Evolutionary conservation across 2,888 invertebrate species (phyloP), one percentile per base, ranked within the genome.

Genomic region (Patella pellucida): DNA sequence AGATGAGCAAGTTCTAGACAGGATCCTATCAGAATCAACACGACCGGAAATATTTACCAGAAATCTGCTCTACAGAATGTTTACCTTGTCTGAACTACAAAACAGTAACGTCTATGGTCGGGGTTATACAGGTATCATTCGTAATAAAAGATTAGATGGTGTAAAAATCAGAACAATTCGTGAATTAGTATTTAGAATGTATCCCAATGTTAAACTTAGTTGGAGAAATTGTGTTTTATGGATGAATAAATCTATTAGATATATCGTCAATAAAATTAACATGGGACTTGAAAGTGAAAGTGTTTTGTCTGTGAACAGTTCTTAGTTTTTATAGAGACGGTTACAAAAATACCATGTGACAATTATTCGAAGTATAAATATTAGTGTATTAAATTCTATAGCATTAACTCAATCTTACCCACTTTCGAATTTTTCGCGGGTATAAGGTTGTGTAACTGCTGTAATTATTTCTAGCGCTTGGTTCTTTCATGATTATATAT

Each of bases 141-240:
- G 23, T 23, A 62, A 62, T 23, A 62, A 3, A 23, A 23, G 12
- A 23, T 12, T 19, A 12, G 19, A 62, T 12, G 19, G n/a, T 19
- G 62, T 19, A 19, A 62, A 62, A 62, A 14, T 62, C 12, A 9
- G 19, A 62, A 23, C 23, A 12, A 62, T 62, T 23, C 19, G 23
- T 23, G 23, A 62, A 62, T 14, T 62, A 23, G 5, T 23, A 3
- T 19, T 62, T 62, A 14, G 19, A 15, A 11, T 62, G 62, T 62
- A 62, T 23, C 19, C 19, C 23, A 4, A 11, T 19, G 19, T 62
- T 9, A 62, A 23, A 62, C 14, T 62, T n/a, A 62, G 62, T 14
- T 62, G 62, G 62, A 62, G 62, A 62, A 23, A 62, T 62, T 62
- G 62, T 62, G 62, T 62, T 62, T 19, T 62, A 23, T 62, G 62